Evolutionary conservation across 2,888 invertebrate genomes (phyloP).

Genomic region (Philereme transversata): DNA sequence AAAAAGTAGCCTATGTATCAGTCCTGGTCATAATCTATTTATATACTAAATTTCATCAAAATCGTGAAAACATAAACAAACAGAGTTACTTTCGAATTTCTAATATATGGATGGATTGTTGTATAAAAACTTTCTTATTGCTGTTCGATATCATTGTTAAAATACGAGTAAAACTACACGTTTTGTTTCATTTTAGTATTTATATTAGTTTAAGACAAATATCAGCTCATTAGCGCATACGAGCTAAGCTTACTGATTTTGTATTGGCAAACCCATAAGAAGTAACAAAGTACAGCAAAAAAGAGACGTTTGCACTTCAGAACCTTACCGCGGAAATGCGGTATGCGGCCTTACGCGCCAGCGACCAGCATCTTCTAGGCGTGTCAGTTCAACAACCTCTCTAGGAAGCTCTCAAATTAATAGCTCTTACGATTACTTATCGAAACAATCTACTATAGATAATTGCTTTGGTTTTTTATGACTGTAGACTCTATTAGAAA

Average conservation of each 20-base stretch:
- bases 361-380: slow-evolving; percentile 73
- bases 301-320: slow-evolving; percentile 13
- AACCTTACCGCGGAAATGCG: slow-evolving; percentile 25
- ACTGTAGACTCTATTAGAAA: neutral
- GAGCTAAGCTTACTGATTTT: neutral
- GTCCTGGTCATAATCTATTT: too few species aligned
- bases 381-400: slow-evolving; percentile 66
- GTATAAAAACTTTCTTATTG: too few species aligned
- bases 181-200: too few species aligned
- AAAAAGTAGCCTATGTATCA: too few species aligned
- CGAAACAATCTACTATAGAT: slow-evolving; percentile 10
- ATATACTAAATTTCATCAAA: too few species aligned
- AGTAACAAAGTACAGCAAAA: slow-evolving; percentile 6
- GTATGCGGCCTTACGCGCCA: slow-evolving; percentile 46
- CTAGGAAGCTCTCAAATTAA: slow-evolving; percentile 72
- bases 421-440: slow-evolving; percentile 41
- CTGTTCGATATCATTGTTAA: too few species aligned
- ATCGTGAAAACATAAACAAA: too few species aligned
- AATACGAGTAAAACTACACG: too few species aligned
- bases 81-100: too few species aligned
- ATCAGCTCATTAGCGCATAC: too few species aligned
- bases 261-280: slow-evolving; percentile 5
- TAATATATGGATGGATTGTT: too few species aligned
- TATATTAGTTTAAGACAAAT: too few species aligned
- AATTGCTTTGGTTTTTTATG: neutral